phyloP scores from a whole-genome alignment of 2,113 vertebrate genomes.

The Microtus pennsylvanicus region DNA sequence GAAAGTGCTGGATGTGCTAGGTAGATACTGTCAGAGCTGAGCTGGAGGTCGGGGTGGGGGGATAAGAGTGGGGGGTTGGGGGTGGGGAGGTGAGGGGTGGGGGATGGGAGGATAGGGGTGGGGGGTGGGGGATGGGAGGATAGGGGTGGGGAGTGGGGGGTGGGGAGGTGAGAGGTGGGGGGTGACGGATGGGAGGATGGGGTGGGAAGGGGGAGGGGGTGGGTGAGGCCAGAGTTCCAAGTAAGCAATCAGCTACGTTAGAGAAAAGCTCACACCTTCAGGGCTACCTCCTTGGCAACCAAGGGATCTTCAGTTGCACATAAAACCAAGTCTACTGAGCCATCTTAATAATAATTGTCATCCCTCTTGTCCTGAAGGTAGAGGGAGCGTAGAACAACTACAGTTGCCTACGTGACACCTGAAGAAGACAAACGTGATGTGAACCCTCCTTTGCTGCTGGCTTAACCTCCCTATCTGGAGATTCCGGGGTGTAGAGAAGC shows the following conservation, averaged over 20 bases:
- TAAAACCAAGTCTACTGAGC: neutral
- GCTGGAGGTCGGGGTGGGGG: too few relatives aligned
- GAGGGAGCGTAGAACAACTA: neutral
- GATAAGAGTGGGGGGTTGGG: too few relatives aligned
- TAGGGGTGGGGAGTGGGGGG: too few relatives aligned
- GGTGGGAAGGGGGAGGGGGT: accelerated
- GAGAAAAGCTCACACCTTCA: neutral
- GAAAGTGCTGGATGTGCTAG: neutral
- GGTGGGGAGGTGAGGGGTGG: neutral
- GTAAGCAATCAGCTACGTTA: neutral
- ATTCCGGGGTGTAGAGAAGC: neutral
- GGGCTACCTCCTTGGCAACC: neutral
- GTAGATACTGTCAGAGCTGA: neutral
- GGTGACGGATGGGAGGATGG: too few relatives aligned
- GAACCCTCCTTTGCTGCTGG: neutral
- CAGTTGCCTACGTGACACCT: neutral
- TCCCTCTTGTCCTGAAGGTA: neutral
- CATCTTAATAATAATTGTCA: neutral
- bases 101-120: too few relatives aligned
- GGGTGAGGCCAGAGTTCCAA: neutral
- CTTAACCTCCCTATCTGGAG: neutral
- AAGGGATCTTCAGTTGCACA: neutral
- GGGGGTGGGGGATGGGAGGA: too few relatives aligned
- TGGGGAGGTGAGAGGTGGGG: too few relatives aligned
- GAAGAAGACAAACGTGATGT: neutral